phyloP scores from a whole-genome alignment of 2,797 vertebrate genomes.

The Leptoclinus maculatus region DNA sequence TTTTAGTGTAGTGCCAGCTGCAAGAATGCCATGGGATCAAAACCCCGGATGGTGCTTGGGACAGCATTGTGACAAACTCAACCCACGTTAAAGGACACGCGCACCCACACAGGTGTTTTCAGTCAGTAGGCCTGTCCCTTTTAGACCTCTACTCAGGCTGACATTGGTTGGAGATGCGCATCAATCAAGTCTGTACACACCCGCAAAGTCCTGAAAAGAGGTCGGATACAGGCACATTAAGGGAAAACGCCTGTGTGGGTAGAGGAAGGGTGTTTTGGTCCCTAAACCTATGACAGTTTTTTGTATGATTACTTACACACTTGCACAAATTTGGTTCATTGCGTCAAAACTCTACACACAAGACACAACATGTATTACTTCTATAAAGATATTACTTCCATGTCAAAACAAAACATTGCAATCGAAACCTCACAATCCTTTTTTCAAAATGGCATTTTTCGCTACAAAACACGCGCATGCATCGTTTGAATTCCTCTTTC shows the following conservation, averaged over 20 bases:
- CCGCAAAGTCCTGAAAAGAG: background rate
- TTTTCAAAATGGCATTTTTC: background rate
- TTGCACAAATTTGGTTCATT: no score
- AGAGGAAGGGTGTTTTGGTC: background rate
- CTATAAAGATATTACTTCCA: no score
- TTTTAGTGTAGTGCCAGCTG: background rate
- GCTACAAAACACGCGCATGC: background rate
- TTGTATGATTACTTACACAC: no score
- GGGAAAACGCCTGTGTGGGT: background rate
- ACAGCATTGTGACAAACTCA: no score
- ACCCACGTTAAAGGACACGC: no score
- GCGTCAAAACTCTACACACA: no score
- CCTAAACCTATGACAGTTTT: background rate
- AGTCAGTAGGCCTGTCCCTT: background rate
- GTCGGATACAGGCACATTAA: background rate
- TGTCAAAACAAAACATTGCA: no score
- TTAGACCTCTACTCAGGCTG: background rate
- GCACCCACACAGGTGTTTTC: background rate
- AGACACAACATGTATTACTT: no score
- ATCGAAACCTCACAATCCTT: background rate
- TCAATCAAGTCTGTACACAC: background rate
- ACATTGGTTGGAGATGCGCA: background rate
- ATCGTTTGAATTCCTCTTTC: background rate
- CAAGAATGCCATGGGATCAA: no score
- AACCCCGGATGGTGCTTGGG: no score